A percentile compares a stretch with the other conserved stretches of the same genome.
phyloP scores from a whole-genome alignment of 53 echinoderm and acorn worm genomes.

The Henricia sp. region DNA sequence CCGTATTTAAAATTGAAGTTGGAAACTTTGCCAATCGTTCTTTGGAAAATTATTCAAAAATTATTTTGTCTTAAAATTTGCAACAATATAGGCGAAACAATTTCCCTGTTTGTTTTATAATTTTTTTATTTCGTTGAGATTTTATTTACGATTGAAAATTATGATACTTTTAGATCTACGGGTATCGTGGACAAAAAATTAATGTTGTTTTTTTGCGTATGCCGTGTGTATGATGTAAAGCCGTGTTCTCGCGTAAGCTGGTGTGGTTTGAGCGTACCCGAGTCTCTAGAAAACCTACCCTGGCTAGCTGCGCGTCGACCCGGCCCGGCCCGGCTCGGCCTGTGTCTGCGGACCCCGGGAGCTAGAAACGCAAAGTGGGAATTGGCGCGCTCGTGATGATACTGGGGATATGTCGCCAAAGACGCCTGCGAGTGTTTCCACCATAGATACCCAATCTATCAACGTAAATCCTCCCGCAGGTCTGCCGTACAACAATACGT shows the following conservation, averaged over 20 bases:
- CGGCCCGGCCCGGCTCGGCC: no score
- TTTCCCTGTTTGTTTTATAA: no score
- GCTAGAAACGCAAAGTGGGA: conserved; percentile 26
- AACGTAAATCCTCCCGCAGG: conserved; percentile 61
- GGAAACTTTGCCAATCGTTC: no score
- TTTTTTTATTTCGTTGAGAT: no score
- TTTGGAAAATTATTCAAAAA: no score
- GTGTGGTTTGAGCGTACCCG: no score
- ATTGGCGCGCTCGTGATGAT: conserved; percentile 23
- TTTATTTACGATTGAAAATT: no score
- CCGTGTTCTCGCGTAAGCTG: neutral
- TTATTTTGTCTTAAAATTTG: no score
- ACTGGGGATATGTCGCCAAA: conserved; percentile 9
- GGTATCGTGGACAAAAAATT: neutral
- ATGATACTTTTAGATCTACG: neutral
- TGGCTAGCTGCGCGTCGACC: no score
- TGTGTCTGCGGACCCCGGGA: conserved; percentile 13
- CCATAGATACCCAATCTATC: conserved; percentile 52
- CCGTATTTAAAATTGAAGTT: no score
- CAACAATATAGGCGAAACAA: no score
- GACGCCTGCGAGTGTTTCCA: conserved; percentile 50
- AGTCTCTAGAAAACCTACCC: no score
- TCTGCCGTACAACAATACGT: conserved; percentile 43
- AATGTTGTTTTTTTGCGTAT: neutral
- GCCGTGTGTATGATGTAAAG: neutral